Conservation (phyloP, 1,140 invertebrate species). For the Hetaerina americana region DNA sequence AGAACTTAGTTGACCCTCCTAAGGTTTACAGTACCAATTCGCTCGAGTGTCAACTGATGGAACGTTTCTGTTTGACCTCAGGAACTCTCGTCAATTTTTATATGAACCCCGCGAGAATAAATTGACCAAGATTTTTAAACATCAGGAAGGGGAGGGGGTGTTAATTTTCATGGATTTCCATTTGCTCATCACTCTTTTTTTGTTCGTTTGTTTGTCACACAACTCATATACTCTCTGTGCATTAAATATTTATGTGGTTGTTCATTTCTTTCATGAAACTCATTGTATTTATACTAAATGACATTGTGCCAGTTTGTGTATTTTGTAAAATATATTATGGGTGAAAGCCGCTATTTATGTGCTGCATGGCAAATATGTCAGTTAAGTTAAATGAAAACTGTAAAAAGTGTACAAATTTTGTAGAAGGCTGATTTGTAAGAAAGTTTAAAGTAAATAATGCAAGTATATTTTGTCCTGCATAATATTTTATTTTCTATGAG, state of each 20-base stretch:
- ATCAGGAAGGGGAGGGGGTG: too few relatives aligned
- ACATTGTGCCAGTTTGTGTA: neutral
- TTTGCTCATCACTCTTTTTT: neutral
- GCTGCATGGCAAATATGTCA: neutral
- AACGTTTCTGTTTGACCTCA: too few relatives aligned
- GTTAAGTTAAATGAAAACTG: neutral
- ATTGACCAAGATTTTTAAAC: too few relatives aligned
- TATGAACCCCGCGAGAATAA: too few relatives aligned
- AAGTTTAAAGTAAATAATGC: neutral
- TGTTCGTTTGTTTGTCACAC: neutral
- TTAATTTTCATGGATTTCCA: neutral
- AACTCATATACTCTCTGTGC: neutral
- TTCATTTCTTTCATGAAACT: neutral
- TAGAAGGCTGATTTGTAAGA: neutral
- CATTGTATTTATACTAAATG: neutral
- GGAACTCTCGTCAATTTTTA: too few relatives aligned
- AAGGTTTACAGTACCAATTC: neutral
- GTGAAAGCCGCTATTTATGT: neutral
- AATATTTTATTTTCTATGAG: neutral
- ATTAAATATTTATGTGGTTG: neutral
- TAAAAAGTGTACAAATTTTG: neutral
- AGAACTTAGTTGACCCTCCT: neutral
- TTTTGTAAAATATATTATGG: neutral
- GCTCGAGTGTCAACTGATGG: too few relatives aligned
- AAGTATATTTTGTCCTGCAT: neutral